phyloP scores from a whole-genome alignment of 2,888 invertebrate genomes.

The Hypselothyrea guttata region DNA sequence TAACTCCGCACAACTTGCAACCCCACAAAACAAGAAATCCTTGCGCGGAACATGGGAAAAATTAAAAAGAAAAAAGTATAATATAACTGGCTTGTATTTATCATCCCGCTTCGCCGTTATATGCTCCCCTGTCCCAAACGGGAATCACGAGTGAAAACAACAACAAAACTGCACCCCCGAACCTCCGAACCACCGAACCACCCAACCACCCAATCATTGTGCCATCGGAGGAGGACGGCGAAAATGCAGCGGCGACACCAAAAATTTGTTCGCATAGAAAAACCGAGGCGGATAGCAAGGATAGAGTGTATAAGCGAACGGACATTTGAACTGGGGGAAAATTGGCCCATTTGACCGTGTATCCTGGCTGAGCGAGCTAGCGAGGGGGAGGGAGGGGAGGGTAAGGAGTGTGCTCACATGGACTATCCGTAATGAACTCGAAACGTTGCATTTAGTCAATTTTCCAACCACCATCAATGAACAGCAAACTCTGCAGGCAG shows the following conservation, averaged over 20 bases:
- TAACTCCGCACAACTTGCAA: slow-evolving; percentile 51
- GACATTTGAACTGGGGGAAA: slow-evolving; percentile 40
- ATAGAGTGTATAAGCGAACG: slow-evolving; percentile 19
- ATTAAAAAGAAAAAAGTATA: slow-evolving; percentile 17
- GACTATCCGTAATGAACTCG: slow-evolving; percentile 50
- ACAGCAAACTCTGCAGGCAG: slow-evolving; percentile 17
- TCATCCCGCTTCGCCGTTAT: slow-evolving; percentile 26
- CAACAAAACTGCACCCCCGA: slow-evolving; percentile 42
- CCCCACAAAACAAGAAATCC: slow-evolving; percentile 44
- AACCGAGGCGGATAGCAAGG: slow-evolving; percentile 25
- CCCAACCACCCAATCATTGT: slow-evolving; percentile 36
- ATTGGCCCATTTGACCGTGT: slow-evolving; percentile 59
- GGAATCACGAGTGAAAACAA: slow-evolving; percentile 47
- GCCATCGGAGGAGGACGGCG: slow-evolving; percentile 9
- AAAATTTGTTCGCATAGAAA: slow-evolving; percentile 56
- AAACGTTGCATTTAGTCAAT: slow-evolving; percentile 73
- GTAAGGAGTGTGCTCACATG: slow-evolving; percentile 4
- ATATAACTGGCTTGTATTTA: slow-evolving; percentile 34
- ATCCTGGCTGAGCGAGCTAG: neutral
- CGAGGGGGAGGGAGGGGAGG: no score
- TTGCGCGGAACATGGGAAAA: slow-evolving; percentile 37
- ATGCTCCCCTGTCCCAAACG: slow-evolving; percentile 59
- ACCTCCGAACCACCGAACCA: slow-evolving; percentile 52
- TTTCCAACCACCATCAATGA: slow-evolving; percentile 64
- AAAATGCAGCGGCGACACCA: slow-evolving; percentile 24